These are phyloP conservation scores for Mystacornis crossleyi DNA, from an alignment of 2,113 vertebrate species.

Conservation along the genomic window DNA sequence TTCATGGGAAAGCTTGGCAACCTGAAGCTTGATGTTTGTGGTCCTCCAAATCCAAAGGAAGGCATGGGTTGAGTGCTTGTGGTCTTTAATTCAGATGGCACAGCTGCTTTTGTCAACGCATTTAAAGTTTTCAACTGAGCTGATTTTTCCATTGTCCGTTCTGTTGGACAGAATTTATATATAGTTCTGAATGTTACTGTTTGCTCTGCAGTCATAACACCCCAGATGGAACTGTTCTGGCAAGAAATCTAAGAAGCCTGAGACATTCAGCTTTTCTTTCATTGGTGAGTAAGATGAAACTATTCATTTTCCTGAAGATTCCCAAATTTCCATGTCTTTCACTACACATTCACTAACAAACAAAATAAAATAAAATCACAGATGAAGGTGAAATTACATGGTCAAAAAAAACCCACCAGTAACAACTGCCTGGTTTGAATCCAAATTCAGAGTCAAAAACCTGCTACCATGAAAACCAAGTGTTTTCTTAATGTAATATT, in stretches of 20 bases:
- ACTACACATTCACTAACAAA: slow-evolving; percentile 81
- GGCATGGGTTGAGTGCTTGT: slow-evolving; percentile 23
- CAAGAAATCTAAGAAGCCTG: slow-evolving; percentile 88
- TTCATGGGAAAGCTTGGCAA: slow-evolving; percentile 73
- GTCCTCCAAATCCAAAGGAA: slow-evolving; percentile 69
- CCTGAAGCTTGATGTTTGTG: slow-evolving; percentile 65
- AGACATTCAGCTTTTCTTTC: slow-evolving; percentile 75
- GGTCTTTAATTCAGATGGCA: slow-evolving; percentile 81
- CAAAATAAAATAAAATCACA: not conserved
- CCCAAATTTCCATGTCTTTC: slow-evolving; percentile 89
- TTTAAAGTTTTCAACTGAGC: slow-evolving; percentile 78
- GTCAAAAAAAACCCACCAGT: not conserved
- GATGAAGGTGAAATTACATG: not conserved
- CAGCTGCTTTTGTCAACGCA: slow-evolving; percentile 67
- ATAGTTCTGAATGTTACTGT: slow-evolving; percentile 80
- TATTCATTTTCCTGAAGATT: slow-evolving; percentile 89
- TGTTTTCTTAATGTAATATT: not conserved
- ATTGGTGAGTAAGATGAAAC: slow-evolving; percentile 85
- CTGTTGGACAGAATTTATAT: slow-evolving; percentile 77
- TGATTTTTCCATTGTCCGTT: slow-evolving; percentile 79
- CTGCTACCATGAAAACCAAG: not conserved
- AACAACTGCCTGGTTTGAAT: not conserved
- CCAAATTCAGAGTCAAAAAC: not conserved
- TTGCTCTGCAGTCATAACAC: slow-evolving; percentile 77
- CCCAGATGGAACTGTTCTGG: slow-evolving; percentile 87